Percentiles rank a stretch among this genome's conserved stretches.
Conservation (phyloP, 2,797 vertebrate genomes). For the Alosa sapidissima region DNA sequence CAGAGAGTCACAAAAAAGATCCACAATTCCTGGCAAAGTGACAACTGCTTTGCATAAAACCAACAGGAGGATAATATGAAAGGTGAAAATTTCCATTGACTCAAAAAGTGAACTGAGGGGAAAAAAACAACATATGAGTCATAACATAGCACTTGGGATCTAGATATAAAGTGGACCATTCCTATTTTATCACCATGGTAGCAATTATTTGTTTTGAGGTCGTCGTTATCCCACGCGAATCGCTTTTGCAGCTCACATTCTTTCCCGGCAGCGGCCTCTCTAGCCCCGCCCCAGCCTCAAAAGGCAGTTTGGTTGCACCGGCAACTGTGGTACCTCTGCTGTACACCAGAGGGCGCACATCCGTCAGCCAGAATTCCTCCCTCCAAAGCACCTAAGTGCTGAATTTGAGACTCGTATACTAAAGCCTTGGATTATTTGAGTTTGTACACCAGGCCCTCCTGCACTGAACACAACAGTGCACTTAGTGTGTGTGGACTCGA, state of each 20-base stretch:
- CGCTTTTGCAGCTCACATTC: conserved; percentile 48
- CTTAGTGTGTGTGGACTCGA: neutral
- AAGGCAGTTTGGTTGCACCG: conserved; percentile 15
- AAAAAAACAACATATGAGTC: neutral
- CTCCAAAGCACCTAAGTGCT: conserved; percentile 38
- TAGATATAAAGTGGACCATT: neutral
- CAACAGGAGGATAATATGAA: neutral
- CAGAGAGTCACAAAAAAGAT: conserved; percentile 45
- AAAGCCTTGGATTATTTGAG: conserved; percentile 3
- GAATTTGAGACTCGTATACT: neutral
- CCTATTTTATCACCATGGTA: neutral
- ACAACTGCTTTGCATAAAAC: neutral
- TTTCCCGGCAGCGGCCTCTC: conserved; percentile 52
- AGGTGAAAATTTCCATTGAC: neutral
- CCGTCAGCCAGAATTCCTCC: conserved; percentile 29
- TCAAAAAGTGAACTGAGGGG: neutral
- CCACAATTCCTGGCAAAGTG: conserved; percentile 31
- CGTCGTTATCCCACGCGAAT: conserved; percentile 38
- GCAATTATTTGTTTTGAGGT: neutral
- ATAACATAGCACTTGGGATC: neutral
- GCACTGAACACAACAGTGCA: neutral
- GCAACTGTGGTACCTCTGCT: neutral
- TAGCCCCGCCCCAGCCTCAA: conserved; percentile 56
- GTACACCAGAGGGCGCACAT: conserved; percentile 45
- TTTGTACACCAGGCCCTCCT: neutral